A percentile compares a stretch with the other conserved stretches of the same genome.
Conservation (phyloP, 2,113 vertebrate species). For the Trichomycterus rosablanca region DNA sequence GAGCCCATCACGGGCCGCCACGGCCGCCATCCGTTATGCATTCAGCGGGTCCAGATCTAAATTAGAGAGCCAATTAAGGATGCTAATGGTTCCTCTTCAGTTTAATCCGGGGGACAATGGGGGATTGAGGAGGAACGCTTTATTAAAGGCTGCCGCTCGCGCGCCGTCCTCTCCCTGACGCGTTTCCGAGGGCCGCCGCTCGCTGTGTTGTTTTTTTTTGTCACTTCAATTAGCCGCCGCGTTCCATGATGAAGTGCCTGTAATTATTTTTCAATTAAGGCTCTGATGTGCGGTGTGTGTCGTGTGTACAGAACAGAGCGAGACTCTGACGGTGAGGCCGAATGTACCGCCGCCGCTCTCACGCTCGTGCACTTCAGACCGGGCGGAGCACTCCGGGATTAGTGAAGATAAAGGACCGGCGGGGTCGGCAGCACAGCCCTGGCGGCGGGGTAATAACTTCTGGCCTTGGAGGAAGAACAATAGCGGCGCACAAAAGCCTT, state of each 20-base stretch:
- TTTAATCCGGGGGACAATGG: slow-evolving; percentile 99
- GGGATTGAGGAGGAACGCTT: slow-evolving; percentile 86
- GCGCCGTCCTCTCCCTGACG: slow-evolving; percentile 96
- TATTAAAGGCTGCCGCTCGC: slow-evolving; percentile 90
- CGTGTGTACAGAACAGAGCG: too few species aligned
- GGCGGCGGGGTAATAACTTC: slow-evolving; percentile 30
- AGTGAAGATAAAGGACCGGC: slow-evolving; percentile 30
- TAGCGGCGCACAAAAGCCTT: slow-evolving; percentile 26
- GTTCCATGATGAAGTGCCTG: slow-evolving; percentile 99
- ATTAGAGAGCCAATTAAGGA: slow-evolving; percentile 99
- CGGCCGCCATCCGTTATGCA: slow-evolving; percentile 92
- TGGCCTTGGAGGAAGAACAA: slow-evolving; percentile 35
- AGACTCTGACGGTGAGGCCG: too few species aligned
- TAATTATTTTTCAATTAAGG: slow-evolving; percentile 99
- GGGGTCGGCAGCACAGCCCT: slow-evolving; percentile 17
- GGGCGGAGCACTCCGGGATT: slow-evolving; percentile 33
- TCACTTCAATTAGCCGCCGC: slow-evolving; percentile 94
- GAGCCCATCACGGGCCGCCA: slow-evolving; percentile 84
- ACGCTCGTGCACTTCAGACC: slow-evolving; percentile 68
- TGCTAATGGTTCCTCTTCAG: slow-evolving; percentile 97
- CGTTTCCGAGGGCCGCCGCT: slow-evolving; percentile 85
- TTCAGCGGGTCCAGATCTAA: slow-evolving; percentile 97
- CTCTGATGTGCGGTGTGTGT: slow-evolving; percentile 90
- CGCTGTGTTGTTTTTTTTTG: slow-evolving; percentile 79
- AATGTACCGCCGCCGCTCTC: too few species aligned